Evolutionary conservation across 2,113 vertebrate genomes (phyloP).

Genomic region (Procavia capensis): DNA sequence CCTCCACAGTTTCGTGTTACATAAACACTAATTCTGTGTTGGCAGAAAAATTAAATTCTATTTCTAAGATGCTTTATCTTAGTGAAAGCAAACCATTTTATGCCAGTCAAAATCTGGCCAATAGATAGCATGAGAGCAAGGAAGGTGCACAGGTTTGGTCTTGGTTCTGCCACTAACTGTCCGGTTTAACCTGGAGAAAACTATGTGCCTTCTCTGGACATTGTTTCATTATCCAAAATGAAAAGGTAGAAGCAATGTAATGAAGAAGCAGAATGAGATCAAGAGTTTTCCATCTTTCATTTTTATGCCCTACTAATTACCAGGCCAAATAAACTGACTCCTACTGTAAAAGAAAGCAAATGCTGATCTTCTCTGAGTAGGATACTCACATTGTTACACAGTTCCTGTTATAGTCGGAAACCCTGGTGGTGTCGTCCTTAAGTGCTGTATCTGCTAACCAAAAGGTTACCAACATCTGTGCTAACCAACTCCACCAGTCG

Average conservation of each 20-base stretch:
- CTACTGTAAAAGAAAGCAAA: neutral
- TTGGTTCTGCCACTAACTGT: neutral
- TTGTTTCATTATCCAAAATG: neutral
- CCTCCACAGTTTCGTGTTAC: neutral
- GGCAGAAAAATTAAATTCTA: neutral
- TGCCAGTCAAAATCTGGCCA: neutral
- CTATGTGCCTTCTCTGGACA: neutral
- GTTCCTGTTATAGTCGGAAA: neutral
- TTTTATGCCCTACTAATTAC: neutral
- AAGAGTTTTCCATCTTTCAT: neutral
- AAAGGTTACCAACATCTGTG: too few relatives aligned
- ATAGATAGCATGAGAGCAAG: neutral
- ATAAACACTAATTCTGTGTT: neutral
- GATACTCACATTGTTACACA: neutral
- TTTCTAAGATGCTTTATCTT: neutral
- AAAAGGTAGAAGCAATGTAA: neutral
- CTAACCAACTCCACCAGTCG: too few relatives aligned
- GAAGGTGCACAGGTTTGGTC: neutral
- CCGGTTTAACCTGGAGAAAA: neutral
- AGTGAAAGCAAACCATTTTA: slow-evolving; percentile 42
- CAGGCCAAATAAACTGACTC: slow-evolving; percentile 27
- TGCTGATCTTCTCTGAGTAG: neutral
- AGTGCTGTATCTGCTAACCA: too few relatives aligned
- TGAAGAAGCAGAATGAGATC: neutral
- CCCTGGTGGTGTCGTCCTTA: too few relatives aligned